These are phyloP conservation scores for Glandiceps talaboti DNA, from an alignment of 53 echinoderm and acorn worm genomes.

Conservation along the genomic window DNA sequence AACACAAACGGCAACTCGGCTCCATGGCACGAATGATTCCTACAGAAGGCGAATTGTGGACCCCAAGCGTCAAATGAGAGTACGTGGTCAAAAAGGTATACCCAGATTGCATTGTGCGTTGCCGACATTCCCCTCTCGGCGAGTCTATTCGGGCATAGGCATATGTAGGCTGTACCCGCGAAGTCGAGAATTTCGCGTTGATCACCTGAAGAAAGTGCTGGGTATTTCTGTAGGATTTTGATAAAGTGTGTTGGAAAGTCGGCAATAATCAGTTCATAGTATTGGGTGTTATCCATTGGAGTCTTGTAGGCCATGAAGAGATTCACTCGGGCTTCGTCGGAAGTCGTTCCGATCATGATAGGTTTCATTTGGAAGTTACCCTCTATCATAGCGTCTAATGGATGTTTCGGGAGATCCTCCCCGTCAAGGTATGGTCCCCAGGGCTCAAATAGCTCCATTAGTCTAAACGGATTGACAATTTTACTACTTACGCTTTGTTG, in stretches of 20 bases:
- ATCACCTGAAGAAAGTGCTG: constrained; percentile 11
- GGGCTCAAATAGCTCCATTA: constrained; percentile 21
- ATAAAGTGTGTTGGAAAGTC: constrained; percentile 2
- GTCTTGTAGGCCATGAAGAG: constrained; percentile 10
- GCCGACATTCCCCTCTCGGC: constrained; percentile 6
- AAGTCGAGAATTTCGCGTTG: constrained; percentile 18
- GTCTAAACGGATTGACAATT: not conserved
- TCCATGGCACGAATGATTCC: constrained; percentile 18
- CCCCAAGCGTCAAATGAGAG: constrained; percentile 21
- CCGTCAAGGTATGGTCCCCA: constrained; percentile 18
- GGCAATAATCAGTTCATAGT: constrained; percentile 3
- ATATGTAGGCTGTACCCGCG: constrained; percentile 17
- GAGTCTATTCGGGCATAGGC: constrained; percentile 11
- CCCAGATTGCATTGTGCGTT: constrained; percentile 6
- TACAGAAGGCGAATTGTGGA: constrained; percentile 17
- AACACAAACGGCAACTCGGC: constrained; percentile 19
- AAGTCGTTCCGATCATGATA: constrained; percentile 19
- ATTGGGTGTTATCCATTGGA: constrained; percentile 11
- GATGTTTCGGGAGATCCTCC: constrained; percentile 12
- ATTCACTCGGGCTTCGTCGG: constrained; percentile 18
- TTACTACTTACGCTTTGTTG: not conserved
- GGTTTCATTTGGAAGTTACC: constrained; percentile 18
- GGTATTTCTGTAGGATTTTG: constrained; percentile 7
- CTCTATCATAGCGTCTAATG: constrained; percentile 3
- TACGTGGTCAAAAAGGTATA: constrained; percentile 20